Percentiles rank a stretch among this genome's conserved stretches.
These are phyloP conservation scores for Mirounga angustirostris DNA, from an alignment of 2,113 vertebrate species.

Conservation along the genomic window DNA sequence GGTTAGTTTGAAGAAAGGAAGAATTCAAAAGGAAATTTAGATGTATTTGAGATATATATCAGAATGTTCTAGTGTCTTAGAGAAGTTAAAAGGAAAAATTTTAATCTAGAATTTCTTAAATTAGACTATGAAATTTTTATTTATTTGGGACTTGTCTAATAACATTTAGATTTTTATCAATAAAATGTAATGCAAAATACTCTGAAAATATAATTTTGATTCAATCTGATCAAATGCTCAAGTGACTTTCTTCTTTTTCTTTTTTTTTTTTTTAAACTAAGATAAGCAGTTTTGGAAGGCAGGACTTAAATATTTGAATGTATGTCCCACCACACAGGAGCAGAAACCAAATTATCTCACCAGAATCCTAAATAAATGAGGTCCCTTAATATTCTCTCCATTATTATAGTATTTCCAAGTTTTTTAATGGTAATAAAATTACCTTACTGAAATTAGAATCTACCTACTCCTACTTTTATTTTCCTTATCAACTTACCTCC, in stretches of 20 bases:
- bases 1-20: background rate
- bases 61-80: background rate
- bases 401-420: background rate
- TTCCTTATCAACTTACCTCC: background rate
- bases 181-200: background rate
- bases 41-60: background rate
- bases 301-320: background rate
- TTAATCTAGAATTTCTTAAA: slow-evolving; percentile 18
- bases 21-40: background rate
- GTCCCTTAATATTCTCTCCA: background rate
- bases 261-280: slow-evolving; percentile 24
- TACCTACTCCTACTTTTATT: background rate
- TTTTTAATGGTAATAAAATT: background rate
- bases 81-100: slow-evolving; percentile 16
- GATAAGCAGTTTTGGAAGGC: background rate
- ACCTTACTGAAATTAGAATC: background rate
- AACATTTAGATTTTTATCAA: background rate
- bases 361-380: slow-evolving; percentile 9
- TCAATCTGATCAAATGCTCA: slow-evolving; percentile 7
- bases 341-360: background rate
- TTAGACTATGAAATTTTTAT: background rate
- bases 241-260: background rate
- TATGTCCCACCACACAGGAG: background rate
- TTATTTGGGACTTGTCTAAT: slow-evolving; percentile 10
- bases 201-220: slow-evolving; percentile 25